Evolutionary conservation across 1,140 invertebrate genomes (phyloP).

Genomic region (Hyles euphorbiae): DNA sequence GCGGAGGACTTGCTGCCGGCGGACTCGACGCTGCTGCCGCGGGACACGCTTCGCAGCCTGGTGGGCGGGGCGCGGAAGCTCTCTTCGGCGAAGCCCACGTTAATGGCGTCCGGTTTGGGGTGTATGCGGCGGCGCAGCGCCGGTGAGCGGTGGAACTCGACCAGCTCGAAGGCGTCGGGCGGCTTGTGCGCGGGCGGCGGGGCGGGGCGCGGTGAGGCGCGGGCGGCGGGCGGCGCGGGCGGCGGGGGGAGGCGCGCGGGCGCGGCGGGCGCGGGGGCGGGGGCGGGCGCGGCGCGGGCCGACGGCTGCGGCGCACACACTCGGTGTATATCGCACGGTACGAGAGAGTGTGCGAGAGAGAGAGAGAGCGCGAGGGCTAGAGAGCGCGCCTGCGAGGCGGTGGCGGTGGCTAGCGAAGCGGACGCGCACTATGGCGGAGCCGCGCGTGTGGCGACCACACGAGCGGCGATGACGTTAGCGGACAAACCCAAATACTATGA

Average conservation of each 20-base stretch:
- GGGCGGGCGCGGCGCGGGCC: slow-evolving; percentile 18
- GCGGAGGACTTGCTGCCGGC: not conserved
- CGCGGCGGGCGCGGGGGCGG: slow-evolving; percentile 10
- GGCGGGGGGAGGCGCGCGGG: slow-evolving; percentile 7
- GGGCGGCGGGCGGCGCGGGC: slow-evolving; percentile 1
- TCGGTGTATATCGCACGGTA: slow-evolving; percentile 11
- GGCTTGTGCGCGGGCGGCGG: slow-evolving; percentile 35
- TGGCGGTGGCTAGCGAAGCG: too few relatives aligned
- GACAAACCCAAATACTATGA: too few relatives aligned
- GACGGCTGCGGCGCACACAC: slow-evolving; percentile 21
- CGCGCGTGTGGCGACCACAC: too few relatives aligned
- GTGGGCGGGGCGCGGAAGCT: too few relatives aligned
- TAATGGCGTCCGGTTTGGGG: not conserved
- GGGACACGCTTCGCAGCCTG: not conserved
- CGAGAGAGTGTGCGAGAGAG: not conserved
- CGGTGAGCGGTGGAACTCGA: not conserved
- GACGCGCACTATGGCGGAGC: too few relatives aligned
- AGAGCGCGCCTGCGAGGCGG: too few relatives aligned
- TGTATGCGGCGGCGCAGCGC: not conserved
- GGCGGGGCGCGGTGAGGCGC: slow-evolving; percentile 17
- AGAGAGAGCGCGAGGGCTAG: too few relatives aligned
- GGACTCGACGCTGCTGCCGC: slow-evolving; percentile 1
- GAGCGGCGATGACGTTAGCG: too few relatives aligned
- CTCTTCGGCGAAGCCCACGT: too few relatives aligned
- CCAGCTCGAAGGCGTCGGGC: slow-evolving; percentile 7